These are phyloP conservation scores for Macrosiphum euphorbiae DNA, from an alignment of 2,888 invertebrate genomes.

Conservation along the genomic window DNA sequence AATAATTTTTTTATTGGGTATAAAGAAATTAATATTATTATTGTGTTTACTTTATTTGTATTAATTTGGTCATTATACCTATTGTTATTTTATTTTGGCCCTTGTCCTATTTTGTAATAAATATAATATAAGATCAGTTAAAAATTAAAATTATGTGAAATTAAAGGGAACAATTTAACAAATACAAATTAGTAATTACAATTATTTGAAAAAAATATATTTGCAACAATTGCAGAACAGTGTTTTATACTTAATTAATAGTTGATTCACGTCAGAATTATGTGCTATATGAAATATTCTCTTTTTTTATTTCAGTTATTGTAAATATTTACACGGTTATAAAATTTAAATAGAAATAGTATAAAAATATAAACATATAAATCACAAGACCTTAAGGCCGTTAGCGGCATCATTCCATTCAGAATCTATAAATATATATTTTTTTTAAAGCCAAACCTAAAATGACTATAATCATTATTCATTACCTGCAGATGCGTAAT, in stretches of 20 bases:
- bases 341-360: neutral
- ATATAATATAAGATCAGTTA: neutral
- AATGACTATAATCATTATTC: neutral
- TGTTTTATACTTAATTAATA: neutral
- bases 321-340: neutral
- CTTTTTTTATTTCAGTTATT: neutral
- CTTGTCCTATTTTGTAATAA: neutral
- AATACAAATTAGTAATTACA: neutral
- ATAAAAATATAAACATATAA: constrained; percentile 6
- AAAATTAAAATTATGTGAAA: neutral
- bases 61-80: neutral
- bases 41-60: neutral
- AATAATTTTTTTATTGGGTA: too few relatives aligned
- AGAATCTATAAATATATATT: neutral
- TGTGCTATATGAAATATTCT: neutral
- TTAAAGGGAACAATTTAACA: neutral
- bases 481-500: constrained; percentile 84
- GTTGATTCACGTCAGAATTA: neutral
- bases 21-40: neutral
- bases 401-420: neutral
- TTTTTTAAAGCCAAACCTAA: neutral
- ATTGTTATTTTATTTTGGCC: neutral
- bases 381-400: neutral
- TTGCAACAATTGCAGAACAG: neutral
- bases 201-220: neutral